Base-by-base conservation (phyloP, 2,888 invertebrate genomes). In the Orthosia gracilis region DNA sequence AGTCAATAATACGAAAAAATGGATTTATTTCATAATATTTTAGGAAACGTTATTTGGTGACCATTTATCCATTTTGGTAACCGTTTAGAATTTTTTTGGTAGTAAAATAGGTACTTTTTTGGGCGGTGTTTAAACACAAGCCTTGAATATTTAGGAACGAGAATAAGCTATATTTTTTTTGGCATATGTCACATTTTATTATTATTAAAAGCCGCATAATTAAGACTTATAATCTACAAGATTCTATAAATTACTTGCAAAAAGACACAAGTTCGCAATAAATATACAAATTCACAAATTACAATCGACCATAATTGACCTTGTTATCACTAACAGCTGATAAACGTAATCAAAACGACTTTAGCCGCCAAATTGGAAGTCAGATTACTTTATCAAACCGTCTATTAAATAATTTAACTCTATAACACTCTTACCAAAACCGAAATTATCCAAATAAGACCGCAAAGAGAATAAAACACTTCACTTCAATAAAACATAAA, bases 381-480 rank as follows among this genome's bases (percentile, higher is more conserved):
- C 76, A 64, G 65, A 73, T 72, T 59, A 66, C 47, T 68, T 61
- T 76, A 78, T 67, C 78, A 73, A 73, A 69, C 59, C 45, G 65
- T 57, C 47, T 63, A 40, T 2, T 40, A 26, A 66, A 67, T 31
- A 67, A 55, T 49, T 77, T 52, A 31, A 54, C 50, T 45, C 3
- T 21, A 52, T 31, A 40, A 0, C n/a, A 59, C 49, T 85, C 86
- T 87, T 87, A 86, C 88, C 86, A 52, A 78, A 73, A 78, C 65
- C 58, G 45, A 75, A 69, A 84, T 75, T 76, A 83, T 83, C 86
- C 88, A 85, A 87, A 85, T 85, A 86, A 78, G 83, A 87, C 80
- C 88, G 83, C 78, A 72, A 68, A 75, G 59, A 59, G 59, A 78
- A 69, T 50, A 26, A 69, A 71, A 59, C 86, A 85, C 86, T 70